Evolutionary conservation across 2,797 vertebrate genomes (phyloP).

Genomic region (Aratinga solstitialis): DNA sequence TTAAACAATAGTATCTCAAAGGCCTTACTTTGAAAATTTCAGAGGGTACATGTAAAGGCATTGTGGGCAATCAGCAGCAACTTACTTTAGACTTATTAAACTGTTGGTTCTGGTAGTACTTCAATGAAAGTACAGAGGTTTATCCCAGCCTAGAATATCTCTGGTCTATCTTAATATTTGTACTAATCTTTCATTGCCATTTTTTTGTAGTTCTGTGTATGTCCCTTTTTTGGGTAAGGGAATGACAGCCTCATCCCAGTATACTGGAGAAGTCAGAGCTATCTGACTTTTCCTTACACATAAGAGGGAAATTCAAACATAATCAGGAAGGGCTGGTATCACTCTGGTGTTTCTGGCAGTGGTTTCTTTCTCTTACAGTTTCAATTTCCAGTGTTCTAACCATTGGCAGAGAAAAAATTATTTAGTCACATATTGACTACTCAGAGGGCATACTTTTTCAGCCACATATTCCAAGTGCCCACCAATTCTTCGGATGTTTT

Average conservation of each 20-base stretch:
- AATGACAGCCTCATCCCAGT: not conserved
- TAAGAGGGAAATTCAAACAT: not conserved
- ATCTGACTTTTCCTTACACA: not conserved
- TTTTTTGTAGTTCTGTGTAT: not conserved
- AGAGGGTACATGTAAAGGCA: not conserved
- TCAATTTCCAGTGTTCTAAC: not conserved
- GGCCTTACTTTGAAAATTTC: not conserved
- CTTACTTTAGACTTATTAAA: not conserved
- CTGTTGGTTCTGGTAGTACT: not conserved
- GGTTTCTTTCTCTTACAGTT: constrained; percentile 16
- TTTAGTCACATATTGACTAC: not conserved
- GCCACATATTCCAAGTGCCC: not conserved
- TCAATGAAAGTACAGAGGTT: not conserved
- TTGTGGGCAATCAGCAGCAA: not conserved
- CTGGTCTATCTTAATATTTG: not conserved
- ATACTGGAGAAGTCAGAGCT: not conserved
- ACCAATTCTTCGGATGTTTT: not conserved
- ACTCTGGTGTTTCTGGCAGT: not conserved
- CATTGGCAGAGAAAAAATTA: not conserved
- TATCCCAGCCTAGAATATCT: not conserved
- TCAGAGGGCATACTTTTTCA: not conserved
- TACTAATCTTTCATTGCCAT: not conserved
- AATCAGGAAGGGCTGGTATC: not conserved
- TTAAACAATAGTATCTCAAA: not conserved
- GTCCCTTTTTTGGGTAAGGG: not conserved